Conservation (phyloP, 30 jellyfish, hydroid and myxozoan genomes). For the Cassiopea andromeda region DNA sequence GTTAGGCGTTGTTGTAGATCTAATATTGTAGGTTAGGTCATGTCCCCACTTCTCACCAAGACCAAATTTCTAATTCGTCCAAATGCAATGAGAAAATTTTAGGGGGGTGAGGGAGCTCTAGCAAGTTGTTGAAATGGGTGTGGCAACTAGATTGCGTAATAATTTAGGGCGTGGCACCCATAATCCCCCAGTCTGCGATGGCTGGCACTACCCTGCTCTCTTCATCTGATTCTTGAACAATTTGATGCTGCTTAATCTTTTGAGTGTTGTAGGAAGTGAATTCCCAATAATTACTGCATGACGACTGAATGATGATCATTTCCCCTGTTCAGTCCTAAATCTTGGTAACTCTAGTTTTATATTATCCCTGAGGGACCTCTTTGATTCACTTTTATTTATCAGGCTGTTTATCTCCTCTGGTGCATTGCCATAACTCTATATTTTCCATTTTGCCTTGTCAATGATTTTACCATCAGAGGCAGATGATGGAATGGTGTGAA, state of each 20-base stretch:
- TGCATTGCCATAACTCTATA: not conserved
- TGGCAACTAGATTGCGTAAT: too few species aligned
- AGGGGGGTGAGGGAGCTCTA: too few species aligned
- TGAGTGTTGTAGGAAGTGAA: not conserved
- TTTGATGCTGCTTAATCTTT: not conserved
- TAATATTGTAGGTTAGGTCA: not conserved
- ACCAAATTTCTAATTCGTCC: not conserved
- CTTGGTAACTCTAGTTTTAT: constrained; percentile 23
- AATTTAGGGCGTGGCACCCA: too few species aligned
- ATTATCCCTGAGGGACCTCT: not conserved
- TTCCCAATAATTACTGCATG: not conserved
- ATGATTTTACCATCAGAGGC: constrained; percentile 1
- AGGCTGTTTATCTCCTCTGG: constrained; percentile 3
- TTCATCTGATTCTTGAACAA: not conserved
- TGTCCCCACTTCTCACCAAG: too few species aligned
- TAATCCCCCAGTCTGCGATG: too few species aligned
- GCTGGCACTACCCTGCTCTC: not conserved
- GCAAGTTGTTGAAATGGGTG: too few species aligned
- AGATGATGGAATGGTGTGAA: constrained; percentile 14
- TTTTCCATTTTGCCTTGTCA: constrained; percentile 10
- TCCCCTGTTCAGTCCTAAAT: constrained; percentile 27
- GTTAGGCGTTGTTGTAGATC: not conserved
- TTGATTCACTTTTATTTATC: not conserved
- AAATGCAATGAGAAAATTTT: not conserved
- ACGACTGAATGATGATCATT: not conserved